Conservation (phyloP, 2,797 vertebrate genomes). For the Phataginus tricuspis region DNA sequence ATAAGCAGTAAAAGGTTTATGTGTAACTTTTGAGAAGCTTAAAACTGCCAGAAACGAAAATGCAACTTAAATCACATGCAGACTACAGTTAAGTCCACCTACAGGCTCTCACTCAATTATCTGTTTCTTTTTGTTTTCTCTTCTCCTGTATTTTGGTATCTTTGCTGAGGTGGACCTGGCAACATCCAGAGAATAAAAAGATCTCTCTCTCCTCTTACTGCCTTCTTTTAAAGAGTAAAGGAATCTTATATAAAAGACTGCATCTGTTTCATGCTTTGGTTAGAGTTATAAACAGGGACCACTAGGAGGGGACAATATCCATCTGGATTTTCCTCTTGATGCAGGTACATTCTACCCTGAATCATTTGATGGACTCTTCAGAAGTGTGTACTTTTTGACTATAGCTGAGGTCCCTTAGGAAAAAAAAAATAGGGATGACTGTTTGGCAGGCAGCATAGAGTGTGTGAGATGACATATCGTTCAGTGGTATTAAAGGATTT, state of each 20-base stretch:
- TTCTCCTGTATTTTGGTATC: background rate
- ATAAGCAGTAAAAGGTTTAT: background rate
- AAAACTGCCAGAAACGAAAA: background rate
- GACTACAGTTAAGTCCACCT: rapidly evolving
- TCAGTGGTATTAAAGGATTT: background rate
- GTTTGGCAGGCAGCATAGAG: background rate
- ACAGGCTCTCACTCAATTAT: background rate
- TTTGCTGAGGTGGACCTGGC: background rate
- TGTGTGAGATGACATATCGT: background rate
- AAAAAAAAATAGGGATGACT: background rate
- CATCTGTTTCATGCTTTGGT: background rate
- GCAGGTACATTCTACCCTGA: background rate
- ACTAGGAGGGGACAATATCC: background rate
- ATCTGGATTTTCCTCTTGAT: background rate
- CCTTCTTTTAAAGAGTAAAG: background rate
- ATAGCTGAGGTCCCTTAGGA: background rate
- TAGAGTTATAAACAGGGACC: background rate
- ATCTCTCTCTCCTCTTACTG: rapidly evolving
- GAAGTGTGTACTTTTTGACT: background rate
- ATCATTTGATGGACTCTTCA: background rate
- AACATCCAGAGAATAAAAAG: background rate
- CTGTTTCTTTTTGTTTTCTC: background rate
- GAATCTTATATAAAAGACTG: background rate
- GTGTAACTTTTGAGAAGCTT: background rate
- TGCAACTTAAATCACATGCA: background rate